Evolutionary conservation across 2,797 vertebrate genomes (phyloP), one percentile per base, ranked within the genome.

Genomic region (Chrysocyon brachyurus): DNA sequence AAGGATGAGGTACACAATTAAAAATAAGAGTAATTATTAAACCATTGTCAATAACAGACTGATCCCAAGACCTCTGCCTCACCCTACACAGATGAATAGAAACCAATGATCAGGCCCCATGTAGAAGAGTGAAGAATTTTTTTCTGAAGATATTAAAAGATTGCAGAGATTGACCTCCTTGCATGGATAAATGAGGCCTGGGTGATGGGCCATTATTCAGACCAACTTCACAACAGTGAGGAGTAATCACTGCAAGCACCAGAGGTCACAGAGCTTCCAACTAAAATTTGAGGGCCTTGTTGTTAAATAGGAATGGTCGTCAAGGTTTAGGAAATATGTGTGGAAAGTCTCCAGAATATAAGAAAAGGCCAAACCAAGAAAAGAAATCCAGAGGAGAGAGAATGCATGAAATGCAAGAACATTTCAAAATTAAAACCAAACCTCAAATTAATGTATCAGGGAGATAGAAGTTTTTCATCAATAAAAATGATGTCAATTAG

Each of bases 371-470:
- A 92, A 92, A 66, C 14, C 33, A 91, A 54, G 16, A 54, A 87
- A 87, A 61, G 21, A 88, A 85, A 91, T 61, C 85, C 64, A 63
- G 28, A 86, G 56, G 40, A 86, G 92, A 72, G 16, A 56, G n/a
- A 85, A 70, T 46, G 22, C 17, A 91, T 72, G 49, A 72, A 87
- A 40, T 68, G 6, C 0, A 90, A 90, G 10, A 91, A 56, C 26
- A 84, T 68, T 79, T 87, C 28, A 79, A 96, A 97, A 75, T 82
- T 46, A 75, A 95, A 96, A 72, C 22, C 21, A 82, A 96, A 73
- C 52, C 75, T 9, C 19, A 90, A 93, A 83, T 84, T 66, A 90
- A 92, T 24, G 24, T 7, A 33, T 56, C 10, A 85, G 61, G 19
- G 26, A 68, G 31, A 88, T 22, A 16, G 3, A 92, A 73, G 19